Base-by-base conservation (phyloP, 2,797 vertebrate genomes). In the Nothura maculosa region DNA sequence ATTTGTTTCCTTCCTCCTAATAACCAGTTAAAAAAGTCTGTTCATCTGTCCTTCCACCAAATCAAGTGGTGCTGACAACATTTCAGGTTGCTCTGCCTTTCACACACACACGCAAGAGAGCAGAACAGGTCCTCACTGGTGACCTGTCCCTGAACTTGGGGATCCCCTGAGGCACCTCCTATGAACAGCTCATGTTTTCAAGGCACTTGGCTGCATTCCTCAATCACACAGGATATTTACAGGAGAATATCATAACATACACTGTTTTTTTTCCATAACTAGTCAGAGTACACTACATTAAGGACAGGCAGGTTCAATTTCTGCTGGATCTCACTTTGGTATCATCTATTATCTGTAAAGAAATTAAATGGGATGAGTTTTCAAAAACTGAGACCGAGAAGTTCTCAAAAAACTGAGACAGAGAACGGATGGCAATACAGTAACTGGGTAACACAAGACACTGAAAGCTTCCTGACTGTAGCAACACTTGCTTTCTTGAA, bases 61-160 rank as follows among this genome's bases (percentile, higher is more conserved):
- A 89, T 61, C 54, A 74, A 88, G 67, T 4, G 68, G 45, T 24
- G 36, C 14, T 42, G 54, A 38, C 42, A 91, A 61, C 24, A 47
- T 38, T 66, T 80, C 57, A 78, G 28, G 64, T 17, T n/a, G 57
- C 19, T 72, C 21, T 58, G 85, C 12, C 28, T 81, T 92, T 83
- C 60, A 83, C 61, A 68, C 19, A 47, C 24, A 72, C 20, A 68
- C 25, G 19, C 36, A 62, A 89, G 67, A 60, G 36, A 68, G 4
- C 61, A 92, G 25, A 54, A 40, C 62, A 83, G 73, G 43, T 81
- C 75, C 83, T 40, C 12, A 45, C 52, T 16, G 68, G 32, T 70
- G 93, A 95, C 80, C 76, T 83, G 30, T 10, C 61, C 55, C 61
- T 93, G 88, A 96, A 91, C 76, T 72, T 80, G 52, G 66, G 70